A percentile compares a stretch with the other conserved stretches of the same genome.
phyloP scores from a whole-genome alignment of 1,140 invertebrate species.

The Hyphantria cunea region DNA sequence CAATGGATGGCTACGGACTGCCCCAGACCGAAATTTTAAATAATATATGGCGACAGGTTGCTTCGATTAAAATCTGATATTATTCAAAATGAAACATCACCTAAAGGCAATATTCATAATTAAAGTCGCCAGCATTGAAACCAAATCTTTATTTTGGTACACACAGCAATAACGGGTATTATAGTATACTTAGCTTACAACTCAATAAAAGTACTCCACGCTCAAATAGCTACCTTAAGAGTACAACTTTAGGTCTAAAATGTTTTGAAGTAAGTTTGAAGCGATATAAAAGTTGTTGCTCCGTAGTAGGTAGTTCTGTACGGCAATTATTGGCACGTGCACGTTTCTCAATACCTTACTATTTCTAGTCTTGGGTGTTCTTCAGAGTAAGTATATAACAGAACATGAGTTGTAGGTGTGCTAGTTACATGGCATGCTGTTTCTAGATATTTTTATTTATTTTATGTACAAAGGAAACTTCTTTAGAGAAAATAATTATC shows the following conservation, averaged over 20 bases:
- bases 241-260: not conserved
- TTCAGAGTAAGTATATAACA: constrained; percentile 21
- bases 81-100: no score
- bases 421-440: constrained; percentile 1
- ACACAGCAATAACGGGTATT: constrained; percentile 16
- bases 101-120: not conserved
- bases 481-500: not conserved
- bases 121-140: not conserved
- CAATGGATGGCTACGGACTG: no score
- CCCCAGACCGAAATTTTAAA: no score
- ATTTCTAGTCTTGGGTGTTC: constrained; percentile 23
- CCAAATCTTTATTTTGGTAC: constrained; percentile 11
- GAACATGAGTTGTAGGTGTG: no score
- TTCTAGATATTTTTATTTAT: no score
- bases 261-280: not conserved
- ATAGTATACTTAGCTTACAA: constrained; percentile 14
- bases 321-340: constrained; percentile 42
- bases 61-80: no score
- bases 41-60: no score
- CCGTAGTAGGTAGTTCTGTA: constrained; percentile 26
- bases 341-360: constrained; percentile 35
- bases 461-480: not conserved
- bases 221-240: no score
- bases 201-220: not conserved
- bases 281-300: constrained; percentile 29